Percentiles rank a stretch among this genome's conserved stretches.
phyloP scores from a whole-genome alignment of 2,888 invertebrate species.

The Steinernema carpocapsae region DNA sequence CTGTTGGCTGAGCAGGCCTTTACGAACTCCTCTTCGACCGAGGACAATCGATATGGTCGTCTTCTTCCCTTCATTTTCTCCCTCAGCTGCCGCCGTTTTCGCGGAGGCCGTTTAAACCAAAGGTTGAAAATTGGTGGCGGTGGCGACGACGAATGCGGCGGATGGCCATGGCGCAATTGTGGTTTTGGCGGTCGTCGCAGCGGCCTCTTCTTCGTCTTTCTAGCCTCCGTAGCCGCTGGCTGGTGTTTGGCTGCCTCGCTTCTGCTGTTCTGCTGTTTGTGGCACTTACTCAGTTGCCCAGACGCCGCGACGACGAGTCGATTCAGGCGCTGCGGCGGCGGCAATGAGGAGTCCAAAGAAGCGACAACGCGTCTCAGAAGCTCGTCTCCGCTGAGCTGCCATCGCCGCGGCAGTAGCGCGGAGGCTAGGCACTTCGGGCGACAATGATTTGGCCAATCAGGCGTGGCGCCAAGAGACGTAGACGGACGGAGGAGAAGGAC shows the following conservation, averaged over 20 bases:
- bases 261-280: background rate
- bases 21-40: too few relatives aligned
- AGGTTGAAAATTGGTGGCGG: slow-evolving; percentile 31
- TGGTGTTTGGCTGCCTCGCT: background rate
- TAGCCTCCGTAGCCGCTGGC: background rate
- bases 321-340: too few relatives aligned
- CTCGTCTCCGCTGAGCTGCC: background rate
- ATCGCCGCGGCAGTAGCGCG: background rate
- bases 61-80: background rate
- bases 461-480: slow-evolving; percentile 23
- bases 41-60: slow-evolving; percentile 16
- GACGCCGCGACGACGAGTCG: too few relatives aligned
- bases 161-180: too few relatives aligned
- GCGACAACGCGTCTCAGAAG: background rate
- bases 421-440: slow-evolving; percentile 23
- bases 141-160: background rate
- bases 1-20: background rate
- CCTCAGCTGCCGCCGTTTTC: slow-evolving; percentile 12
- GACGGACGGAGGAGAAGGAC: background rate
- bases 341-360: too few relatives aligned
- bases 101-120: slow-evolving; percentile 31
- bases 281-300: slow-evolving; percentile 5
- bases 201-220: background rate
- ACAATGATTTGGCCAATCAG: slow-evolving; percentile 34
- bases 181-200: too few relatives aligned